These are phyloP conservation scores for Aethes cnicana DNA, from an alignment of 2,888 invertebrate species.

Conservation along the genomic window DNA sequence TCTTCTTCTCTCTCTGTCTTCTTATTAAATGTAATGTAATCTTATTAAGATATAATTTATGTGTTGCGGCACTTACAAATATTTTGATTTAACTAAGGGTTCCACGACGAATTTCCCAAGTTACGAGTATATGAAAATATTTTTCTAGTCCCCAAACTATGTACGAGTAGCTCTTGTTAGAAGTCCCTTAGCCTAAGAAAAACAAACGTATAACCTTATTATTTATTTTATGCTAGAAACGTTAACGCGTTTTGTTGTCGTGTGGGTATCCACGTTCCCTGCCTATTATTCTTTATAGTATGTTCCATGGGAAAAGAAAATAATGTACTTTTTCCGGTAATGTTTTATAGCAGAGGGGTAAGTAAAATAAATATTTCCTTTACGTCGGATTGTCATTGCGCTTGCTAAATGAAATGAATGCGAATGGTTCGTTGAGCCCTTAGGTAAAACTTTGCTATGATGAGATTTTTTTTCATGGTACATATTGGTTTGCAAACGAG, in stretches of 20 bases:
- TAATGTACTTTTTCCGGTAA: conserved; percentile 26
- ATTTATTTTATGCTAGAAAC: conserved; percentile 16
- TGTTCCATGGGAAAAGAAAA: conserved; percentile 29
- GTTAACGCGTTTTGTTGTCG: conserved; percentile 19
- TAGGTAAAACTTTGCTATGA: too few species aligned
- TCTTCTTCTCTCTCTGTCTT: too few species aligned
- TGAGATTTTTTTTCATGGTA: too few species aligned
- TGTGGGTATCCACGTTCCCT: conserved; percentile 11
- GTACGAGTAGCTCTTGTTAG: neutral
- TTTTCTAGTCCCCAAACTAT: neutral
- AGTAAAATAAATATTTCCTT: conserved; percentile 24
- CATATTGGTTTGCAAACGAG: too few species aligned
- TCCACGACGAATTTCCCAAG: too few species aligned
- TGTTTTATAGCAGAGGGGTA: conserved; percentile 28
- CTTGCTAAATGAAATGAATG: conserved; percentile 14
- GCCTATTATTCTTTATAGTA: conserved; percentile 29
- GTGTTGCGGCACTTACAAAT: too few species aligned
- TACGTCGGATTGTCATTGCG: conserved; percentile 21
- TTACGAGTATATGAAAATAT: too few species aligned
- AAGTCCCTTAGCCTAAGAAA: neutral
- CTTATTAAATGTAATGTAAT: too few species aligned
- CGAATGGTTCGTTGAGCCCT: conserved; percentile 8
- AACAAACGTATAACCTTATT: conserved; percentile 4
- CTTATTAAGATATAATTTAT: too few species aligned
- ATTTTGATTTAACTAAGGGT: too few species aligned